Evolutionary conservation across 2,888 invertebrate species (phyloP).

Genomic region (Neoscelio sp.): DNA sequence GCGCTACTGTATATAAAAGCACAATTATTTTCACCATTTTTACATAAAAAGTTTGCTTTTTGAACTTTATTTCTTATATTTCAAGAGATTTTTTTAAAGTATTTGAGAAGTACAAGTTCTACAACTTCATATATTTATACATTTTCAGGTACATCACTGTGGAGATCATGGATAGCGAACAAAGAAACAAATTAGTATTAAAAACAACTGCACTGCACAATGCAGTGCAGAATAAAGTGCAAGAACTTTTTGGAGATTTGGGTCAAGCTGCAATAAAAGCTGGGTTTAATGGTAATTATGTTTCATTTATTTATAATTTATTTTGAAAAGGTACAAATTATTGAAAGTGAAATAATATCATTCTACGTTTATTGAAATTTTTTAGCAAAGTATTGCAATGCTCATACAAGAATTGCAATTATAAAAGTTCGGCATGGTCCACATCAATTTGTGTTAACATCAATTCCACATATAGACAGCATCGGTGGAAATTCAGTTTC

Average conservation of each 20-base stretch:
- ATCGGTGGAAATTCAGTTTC: slow-evolving; percentile 86
- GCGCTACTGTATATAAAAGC: too few relatives aligned
- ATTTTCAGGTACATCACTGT: slow-evolving; percentile 88
- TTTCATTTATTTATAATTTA: slow-evolving; percentile 23
- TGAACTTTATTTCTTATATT: slow-evolving; percentile 8
- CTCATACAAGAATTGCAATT: slow-evolving; percentile 89
- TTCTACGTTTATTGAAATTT: slow-evolving; percentile 1
- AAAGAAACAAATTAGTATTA: slow-evolving; percentile 83
- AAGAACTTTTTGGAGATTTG: slow-evolving; percentile 90
- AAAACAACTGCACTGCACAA: slow-evolving; percentile 85
- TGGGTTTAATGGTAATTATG: slow-evolving; percentile 85
- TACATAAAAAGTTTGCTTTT: too few relatives aligned
- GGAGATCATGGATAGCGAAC: slow-evolving; percentile 85
- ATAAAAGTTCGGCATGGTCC: slow-evolving; percentile 90
- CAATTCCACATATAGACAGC: slow-evolving; percentile 88
- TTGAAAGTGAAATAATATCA: too few relatives aligned
- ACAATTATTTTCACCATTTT: too few relatives aligned
- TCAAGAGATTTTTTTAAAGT: slow-evolving; percentile 7
- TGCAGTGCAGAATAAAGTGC: slow-evolving; percentile 86
- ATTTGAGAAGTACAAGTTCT: too few relatives aligned
- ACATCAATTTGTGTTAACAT: slow-evolving; percentile 88
- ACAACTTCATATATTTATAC: slow-evolving; percentile 39
- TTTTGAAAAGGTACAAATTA: too few relatives aligned
- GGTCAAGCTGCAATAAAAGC: slow-evolving; percentile 88
- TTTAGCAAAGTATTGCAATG: slow-evolving; percentile 90